These are phyloP conservation scores for Portevinia maculata DNA, from an alignment of 2,888 invertebrate genomes.

Conservation along the genomic window DNA sequence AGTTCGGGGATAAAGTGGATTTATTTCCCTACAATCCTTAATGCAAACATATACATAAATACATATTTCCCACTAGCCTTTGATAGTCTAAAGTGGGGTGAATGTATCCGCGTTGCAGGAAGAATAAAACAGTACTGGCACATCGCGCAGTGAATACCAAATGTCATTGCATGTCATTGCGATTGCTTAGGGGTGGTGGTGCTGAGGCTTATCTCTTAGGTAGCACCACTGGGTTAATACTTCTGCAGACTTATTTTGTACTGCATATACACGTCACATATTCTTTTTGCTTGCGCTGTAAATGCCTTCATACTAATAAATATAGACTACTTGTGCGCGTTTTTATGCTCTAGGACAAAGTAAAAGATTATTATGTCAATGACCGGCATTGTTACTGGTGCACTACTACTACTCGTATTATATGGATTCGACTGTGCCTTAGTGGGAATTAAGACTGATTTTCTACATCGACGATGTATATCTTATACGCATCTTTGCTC, in stretches of 20 bases:
- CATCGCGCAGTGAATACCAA: conserved; percentile 54
- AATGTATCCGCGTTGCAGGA: conserved; percentile 54
- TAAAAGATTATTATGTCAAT: conserved; percentile 68
- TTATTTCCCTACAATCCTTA: conserved; percentile 48
- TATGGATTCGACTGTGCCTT: neutral
- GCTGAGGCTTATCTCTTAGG: conserved; percentile 13
- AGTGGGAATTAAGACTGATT: neutral
- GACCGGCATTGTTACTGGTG: conserved; percentile 53
- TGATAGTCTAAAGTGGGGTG: conserved; percentile 23
- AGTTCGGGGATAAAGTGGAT: conserved; percentile 68
- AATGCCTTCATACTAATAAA: conserved; percentile 64
- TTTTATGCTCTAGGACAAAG: conserved; percentile 40
- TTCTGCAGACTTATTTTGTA: conserved; percentile 37
- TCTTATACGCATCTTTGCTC: neutral
- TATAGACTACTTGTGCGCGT: conserved; percentile 31
- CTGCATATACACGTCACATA: neutral
- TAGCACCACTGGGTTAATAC: conserved; percentile 56
- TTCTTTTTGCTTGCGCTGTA: conserved; percentile 34
- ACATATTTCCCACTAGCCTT: neutral
- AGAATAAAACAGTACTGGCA: conserved; percentile 6
- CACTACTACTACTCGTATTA: neutral
- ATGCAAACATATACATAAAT: conserved; percentile 37
- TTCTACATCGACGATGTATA: too few relatives aligned
- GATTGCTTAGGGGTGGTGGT: conserved; percentile 21
- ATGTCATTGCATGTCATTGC: conserved; percentile 64